These are phyloP conservation scores for Dipodomys merriami DNA, from an alignment of 2,113 vertebrate species.

Conservation along the genomic window DNA sequence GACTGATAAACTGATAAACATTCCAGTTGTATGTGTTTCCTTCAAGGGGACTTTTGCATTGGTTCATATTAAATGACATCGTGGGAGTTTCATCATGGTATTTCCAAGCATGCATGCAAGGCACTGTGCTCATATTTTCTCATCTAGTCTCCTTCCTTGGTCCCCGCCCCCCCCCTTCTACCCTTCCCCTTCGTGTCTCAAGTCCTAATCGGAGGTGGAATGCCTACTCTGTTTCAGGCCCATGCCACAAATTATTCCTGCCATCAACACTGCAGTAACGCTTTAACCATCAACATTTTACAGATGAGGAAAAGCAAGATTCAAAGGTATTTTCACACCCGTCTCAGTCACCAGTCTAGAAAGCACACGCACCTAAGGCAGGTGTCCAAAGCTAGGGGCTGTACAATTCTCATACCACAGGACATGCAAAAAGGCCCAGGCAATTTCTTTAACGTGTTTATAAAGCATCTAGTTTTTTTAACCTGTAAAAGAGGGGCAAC, in stretches of 20 bases:
- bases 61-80: too few species aligned
- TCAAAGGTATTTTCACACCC: background rate
- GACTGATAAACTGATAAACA: background rate
- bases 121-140: too few species aligned
- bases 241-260: background rate
- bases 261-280: background rate
- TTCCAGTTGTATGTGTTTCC: background rate
- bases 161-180: too few species aligned
- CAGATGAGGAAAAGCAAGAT: background rate
- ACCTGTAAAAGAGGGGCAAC: background rate
- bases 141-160: too few species aligned
- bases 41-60: background rate
- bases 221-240: too few species aligned
- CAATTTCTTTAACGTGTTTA: slow-evolving; percentile 18
- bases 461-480: background rate
- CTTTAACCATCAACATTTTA: background rate
- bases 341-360: too few species aligned
- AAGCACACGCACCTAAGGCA: background rate
- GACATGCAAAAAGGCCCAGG: background rate
- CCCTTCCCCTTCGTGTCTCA: too few species aligned
- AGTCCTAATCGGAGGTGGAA: too few species aligned
- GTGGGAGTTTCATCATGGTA: too few species aligned
- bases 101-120: too few species aligned
- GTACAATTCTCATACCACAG: background rate
- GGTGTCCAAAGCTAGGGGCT: background rate